Evolutionary conservation across 2,888 invertebrate species (phyloP).

Genomic region (Teinopalpus imperialis): DNA sequence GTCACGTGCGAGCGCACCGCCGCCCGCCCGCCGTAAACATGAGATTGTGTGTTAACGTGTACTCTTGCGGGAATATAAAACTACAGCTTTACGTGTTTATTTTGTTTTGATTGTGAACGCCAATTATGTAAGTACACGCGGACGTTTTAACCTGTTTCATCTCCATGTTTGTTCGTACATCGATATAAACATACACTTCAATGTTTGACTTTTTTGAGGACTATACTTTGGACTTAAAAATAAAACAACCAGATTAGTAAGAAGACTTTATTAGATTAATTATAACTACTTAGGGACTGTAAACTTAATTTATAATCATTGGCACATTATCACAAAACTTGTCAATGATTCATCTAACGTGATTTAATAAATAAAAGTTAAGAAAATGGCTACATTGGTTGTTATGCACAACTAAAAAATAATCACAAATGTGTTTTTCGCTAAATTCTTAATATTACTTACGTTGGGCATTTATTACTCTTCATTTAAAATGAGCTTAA

Average conservation of each 20-base stretch:
- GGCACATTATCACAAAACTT: slow-evolving; percentile 81
- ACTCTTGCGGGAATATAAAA: slow-evolving; percentile 61
- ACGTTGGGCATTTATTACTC: neutral
- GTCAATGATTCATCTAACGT: slow-evolving; percentile 65
- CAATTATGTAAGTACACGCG: slow-evolving; percentile 42
- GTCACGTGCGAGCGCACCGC: slow-evolving; percentile 37
- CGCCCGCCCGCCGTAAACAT: slow-evolving; percentile 32
- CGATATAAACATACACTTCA: too few species aligned
- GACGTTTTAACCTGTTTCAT: slow-evolving; percentile 33
- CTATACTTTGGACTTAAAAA: too few species aligned
- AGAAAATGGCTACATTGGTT: neutral
- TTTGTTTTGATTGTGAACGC: slow-evolving; percentile 61
- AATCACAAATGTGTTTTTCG: too few species aligned
- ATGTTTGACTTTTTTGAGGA: too few species aligned
- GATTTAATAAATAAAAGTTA: slow-evolving; percentile 15
- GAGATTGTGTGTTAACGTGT: slow-evolving; percentile 53
- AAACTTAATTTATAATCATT: slow-evolving; percentile 72
- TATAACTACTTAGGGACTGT: slow-evolving; percentile 13
- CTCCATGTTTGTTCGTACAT: slow-evolving; percentile 1
- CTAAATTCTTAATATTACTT: too few species aligned
- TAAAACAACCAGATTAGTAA: slow-evolving; percentile 31
- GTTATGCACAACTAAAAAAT: neutral
- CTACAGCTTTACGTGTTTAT: slow-evolving; percentile 57
- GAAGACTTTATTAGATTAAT: slow-evolving; percentile 42
- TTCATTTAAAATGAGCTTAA: neutral